Evolutionary conservation across 1,140 invertebrate species (phyloP), one percentile per base, ranked within the genome.

Genomic region (Cephus cinctus): DNA sequence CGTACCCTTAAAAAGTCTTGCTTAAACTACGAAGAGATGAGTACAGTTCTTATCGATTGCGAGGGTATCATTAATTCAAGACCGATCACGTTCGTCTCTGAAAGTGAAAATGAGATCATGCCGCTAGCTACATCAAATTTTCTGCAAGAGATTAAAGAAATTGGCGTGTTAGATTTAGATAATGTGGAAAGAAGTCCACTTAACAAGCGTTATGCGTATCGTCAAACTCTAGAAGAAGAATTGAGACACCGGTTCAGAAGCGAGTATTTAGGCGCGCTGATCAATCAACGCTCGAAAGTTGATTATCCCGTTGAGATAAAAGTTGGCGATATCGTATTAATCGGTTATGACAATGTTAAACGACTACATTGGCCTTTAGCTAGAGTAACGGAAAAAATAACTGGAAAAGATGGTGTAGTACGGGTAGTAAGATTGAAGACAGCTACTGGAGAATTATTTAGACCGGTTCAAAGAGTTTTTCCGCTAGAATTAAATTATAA

Each of bases 71-170:
- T 76, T 1, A 25, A 75, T 50, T 45, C 54, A 1, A 34, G 71
- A 15, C 69, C 63, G 1, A 43, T 75, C 0, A 68, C 67, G 6
- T 65, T 59, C 32, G 1, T 73, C 5, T 57, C 56, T 2, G 58
- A 62, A n/a, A 52, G 72, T 52, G 15, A 27, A 1, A n/a, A 40
- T 8, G 21, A 49, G 5, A 12, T 59, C 2, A 21, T 35, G 8
- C 23, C 50, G 0, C 11, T 61, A 6, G 47, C 59, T 11, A 54
- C 63, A 32, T 27, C 44, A 1, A 63, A 57, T 55, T 68, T 69
- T 20, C 32, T 67, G n/a, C 52, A 61, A 23, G 61, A 67, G 8
- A 42, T 58, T 36, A 19, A 11, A 22, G 52, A 57, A 22, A 31
- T 9, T 14, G 62, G 55, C 2, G 48, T 47, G 8, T 43, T 56